Percentiles rank a stretch among this genome's conserved stretches.
Conservation (phyloP, 2,113 vertebrate genomes). For the Microcebus murinus region DNA sequence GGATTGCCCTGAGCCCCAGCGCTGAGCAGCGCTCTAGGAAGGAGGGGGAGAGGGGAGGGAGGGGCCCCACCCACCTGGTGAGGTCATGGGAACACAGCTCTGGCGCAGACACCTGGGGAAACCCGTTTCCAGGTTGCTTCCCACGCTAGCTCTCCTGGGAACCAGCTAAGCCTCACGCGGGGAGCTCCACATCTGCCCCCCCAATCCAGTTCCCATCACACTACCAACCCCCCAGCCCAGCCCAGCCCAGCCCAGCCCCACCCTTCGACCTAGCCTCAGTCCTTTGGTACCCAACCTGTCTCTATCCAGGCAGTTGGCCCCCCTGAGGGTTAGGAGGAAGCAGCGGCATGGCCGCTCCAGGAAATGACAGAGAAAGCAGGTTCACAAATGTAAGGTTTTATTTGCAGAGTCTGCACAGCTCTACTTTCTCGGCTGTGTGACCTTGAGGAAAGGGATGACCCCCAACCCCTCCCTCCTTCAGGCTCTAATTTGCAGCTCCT, state of each 20-base stretch:
- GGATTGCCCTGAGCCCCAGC: conserved; percentile 9
- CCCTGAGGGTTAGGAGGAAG: neutral
- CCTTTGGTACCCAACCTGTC: neutral
- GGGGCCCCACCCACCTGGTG: conserved; percentile 69
- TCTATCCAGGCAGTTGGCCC: neutral
- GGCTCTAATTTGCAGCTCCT: conserved; percentile 55
- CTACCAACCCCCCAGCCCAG: conserved; percentile 2
- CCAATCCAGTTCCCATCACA: conserved; percentile 51
- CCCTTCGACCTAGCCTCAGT: neutral
- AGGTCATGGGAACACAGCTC: conserved; percentile 82
- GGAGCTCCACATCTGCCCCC: conserved; percentile 52
- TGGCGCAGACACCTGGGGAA: conserved; percentile 82
- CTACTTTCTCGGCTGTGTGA: conserved; percentile 47
- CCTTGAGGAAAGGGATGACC: conserved; percentile 47
- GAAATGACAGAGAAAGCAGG: conserved; percentile 63
- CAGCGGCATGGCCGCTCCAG: neutral
- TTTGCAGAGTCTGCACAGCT: conserved; percentile 62
- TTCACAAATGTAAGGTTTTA: conserved; percentile 74
- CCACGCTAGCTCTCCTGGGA: conserved; percentile 80
- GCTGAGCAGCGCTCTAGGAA: conserved; percentile 45
- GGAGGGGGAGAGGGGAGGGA: conserved; percentile 52
- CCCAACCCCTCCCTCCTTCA: conserved; percentile 29
- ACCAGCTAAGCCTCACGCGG: conserved; percentile 69
- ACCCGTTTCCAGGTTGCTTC: conserved; percentile 80
- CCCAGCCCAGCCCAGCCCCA: neutral